phyloP scores from a whole-genome alignment of 2,888 invertebrate species.

The Mythimna pallens region DNA sequence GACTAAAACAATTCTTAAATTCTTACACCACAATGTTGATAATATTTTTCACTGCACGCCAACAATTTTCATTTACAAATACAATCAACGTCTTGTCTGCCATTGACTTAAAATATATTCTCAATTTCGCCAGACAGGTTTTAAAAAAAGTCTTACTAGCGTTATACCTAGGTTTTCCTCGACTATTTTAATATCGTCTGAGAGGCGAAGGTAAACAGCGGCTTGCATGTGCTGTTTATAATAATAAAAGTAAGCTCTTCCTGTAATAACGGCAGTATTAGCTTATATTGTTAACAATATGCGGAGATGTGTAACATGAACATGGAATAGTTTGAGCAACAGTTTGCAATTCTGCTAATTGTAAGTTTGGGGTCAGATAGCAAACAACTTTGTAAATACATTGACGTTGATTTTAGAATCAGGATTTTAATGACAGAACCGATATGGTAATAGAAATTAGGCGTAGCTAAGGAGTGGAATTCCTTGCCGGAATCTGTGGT shows the following conservation, averaged over 20 bases:
- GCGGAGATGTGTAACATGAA: slow-evolving; percentile 5
- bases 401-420: neutral
- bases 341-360: neutral
- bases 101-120: slow-evolving; percentile 21
- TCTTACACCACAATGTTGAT: slow-evolving; percentile 11
- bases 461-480: too few species aligned
- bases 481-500: too few species aligned
- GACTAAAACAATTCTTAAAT: neutral
- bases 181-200: slow-evolving; percentile 58
- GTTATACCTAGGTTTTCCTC: slow-evolving; percentile 27
- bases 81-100: neutral
- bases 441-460: too few species aligned
- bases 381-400: neutral
- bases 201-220: slow-evolving; percentile 52
- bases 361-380: neutral
- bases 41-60: slow-evolving; percentile 14
- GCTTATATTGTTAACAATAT: slow-evolving; percentile 35
- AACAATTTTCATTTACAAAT: slow-evolving; percentile 27
- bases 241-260: slow-evolving; percentile 41
- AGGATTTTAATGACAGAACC: too few species aligned
- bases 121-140: slow-evolving; percentile 13
- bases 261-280: slow-evolving; percentile 43
- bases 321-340: neutral
- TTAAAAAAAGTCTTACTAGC: slow-evolving; percentile 5
- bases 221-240: slow-evolving; percentile 36